Base-by-base conservation (phyloP, 2,888 invertebrate genomes). In the Drosophila prostipennis region DNA sequence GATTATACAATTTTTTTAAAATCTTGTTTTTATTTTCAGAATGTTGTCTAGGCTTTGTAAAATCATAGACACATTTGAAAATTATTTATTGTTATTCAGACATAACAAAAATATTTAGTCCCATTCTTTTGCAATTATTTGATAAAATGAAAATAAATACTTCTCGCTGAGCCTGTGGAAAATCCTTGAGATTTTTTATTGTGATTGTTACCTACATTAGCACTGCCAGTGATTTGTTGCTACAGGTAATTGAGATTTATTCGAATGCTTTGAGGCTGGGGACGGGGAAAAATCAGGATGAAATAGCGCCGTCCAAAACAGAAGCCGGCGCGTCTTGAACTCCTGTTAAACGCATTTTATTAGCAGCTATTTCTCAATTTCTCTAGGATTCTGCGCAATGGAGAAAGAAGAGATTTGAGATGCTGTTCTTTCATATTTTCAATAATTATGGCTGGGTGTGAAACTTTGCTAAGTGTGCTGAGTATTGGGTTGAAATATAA, bases 201-300 rank as follows among this genome's bases (percentile, higher is more conserved):
- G 53, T 42, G 53, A 32, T 52, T 45, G 26, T 26, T 46, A 37
- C 34, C 42, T 70, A 42, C 49, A 58, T 58, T 58, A 58, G 57
- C 39, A 39, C 19, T 39, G 43, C 65, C 67, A 56, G 67, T 71
- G 71, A 71, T 71, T 73, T 71, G 71, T 71, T 46, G 29, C 40
- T 45, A 13, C 42, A 42, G 46, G 52, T 65, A 71, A 73, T 71
- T 71, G 74, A 73, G 74, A 71, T 71, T 73, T 73, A 71, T 73
- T 56, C 34, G 43, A 54, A 49, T 56, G 58, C 36, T 32, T 26
- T 23, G 40, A 55, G 42, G 26, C 32, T 19, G 16, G 16, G 46
- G 36, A 36, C 36, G 29, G 39, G 7, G 6, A n/a, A 8, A n/a
- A 45, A 26, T 8, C 26, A 6, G 23, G 37, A 37, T 19, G 16